Base-by-base conservation (phyloP, 2,888 invertebrate genomes). In the Sarcophaga subvicina region DNA sequence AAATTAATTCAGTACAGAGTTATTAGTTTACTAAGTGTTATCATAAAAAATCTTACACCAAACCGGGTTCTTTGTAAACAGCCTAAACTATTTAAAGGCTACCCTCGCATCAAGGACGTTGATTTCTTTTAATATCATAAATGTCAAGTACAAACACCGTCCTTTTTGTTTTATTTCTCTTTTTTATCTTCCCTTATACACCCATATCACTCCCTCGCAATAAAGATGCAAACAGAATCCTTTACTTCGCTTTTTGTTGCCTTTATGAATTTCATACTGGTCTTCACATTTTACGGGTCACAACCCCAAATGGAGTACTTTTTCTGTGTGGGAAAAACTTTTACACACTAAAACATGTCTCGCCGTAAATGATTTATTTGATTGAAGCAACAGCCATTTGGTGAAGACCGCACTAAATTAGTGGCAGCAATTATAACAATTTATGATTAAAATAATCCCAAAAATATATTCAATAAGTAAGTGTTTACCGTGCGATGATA, bases 351-450 rank as follows among this genome's bases (percentile, higher is more conserved):
- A 62, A 64, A 79, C 83, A 59, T 69, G 88, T 88, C 90, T 89
- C 90, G 90, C 88, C 91, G 91, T 92, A 91, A 91, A 92, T 92
- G 91, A 92, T 92, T 92, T 92, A 92, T 92, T 90, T 80, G 62
- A 62, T 90, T 80, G 62, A 62, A 22, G 22, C n/a, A 62, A n/a
- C n/a, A 20, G 62, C 20, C 62, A 20, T 22, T n/a, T 3, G 17
- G n/a, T 22, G 20, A 6, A 37, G 37, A 49, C 49, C 70, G 91
- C 89, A 90, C 89, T 89, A 91, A 92, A 91, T 91, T 91, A 91
- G 91, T 90, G 84, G 82, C 80, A 83, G 89, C 90, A 89, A 90
- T 89, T 89, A 83, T 85, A 89, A 88, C 89, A 67, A 59, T 67
- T 77, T 89, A 88, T 86, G 86, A 85, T 86, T 75, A 80, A 59